These are phyloP conservation scores for Cryptus viduatorius DNA, from an alignment of 2,888 invertebrate genomes.

Conservation along the genomic window DNA sequence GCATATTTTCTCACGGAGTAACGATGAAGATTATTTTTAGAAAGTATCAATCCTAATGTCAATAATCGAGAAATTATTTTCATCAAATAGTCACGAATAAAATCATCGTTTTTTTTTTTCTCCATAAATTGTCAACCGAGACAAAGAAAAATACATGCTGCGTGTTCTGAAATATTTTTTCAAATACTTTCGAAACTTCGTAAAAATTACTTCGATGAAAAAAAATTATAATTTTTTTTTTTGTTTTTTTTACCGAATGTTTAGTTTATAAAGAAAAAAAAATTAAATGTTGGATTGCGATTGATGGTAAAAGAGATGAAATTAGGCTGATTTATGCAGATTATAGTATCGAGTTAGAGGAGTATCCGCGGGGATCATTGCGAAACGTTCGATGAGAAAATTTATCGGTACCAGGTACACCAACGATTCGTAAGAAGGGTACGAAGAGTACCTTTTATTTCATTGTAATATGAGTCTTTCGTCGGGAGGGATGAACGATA, in stretches of 20 bases:
- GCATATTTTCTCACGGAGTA: not conserved
- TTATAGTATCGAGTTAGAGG: too few relatives aligned
- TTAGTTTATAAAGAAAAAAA: too few relatives aligned
- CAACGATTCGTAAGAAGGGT: conserved; percentile 50
- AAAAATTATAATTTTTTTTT: too few relatives aligned
- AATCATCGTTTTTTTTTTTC: not conserved
- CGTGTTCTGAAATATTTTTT: too few relatives aligned
- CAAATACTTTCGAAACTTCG: too few relatives aligned
- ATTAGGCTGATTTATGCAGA: too few relatives aligned
- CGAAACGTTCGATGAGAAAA: conserved; percentile 50
- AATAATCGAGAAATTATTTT: not conserved
- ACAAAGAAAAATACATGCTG: not conserved
- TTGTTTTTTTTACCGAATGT: too few relatives aligned
- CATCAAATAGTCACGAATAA: not conserved
- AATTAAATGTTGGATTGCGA: too few relatives aligned
- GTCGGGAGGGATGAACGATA: conserved; percentile 31
- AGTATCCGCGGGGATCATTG: not conserved
- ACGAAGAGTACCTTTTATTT: conserved; percentile 8
- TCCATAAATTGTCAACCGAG: not conserved
- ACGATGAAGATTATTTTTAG: not conserved
- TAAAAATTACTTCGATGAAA: too few relatives aligned
- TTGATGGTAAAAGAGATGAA: too few relatives aligned
- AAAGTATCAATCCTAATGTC: not conserved
- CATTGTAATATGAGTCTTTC: conserved; percentile 48
- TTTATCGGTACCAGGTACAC: conserved; percentile 37